Conservation (phyloP, 1,140 invertebrate species). For the Aphelenchoides fujianensis region DNA sequence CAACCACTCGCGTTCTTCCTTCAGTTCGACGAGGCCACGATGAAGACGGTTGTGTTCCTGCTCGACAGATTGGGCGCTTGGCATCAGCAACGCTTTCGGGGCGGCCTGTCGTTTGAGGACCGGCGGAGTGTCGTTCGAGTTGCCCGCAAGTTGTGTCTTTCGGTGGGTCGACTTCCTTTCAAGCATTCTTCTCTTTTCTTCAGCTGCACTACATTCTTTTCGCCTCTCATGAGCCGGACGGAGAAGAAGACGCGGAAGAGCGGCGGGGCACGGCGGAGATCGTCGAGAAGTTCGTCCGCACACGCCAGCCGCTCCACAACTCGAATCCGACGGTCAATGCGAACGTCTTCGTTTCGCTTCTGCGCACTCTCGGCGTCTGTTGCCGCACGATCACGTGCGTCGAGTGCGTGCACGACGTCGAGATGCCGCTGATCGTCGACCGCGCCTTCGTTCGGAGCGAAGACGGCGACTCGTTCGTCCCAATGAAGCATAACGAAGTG, state of each 20-base stretch:
- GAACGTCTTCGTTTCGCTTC: conserved; percentile 6
- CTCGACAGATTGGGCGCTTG: not conserved
- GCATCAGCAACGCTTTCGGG: not conserved
- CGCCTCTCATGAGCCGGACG: not conserved
- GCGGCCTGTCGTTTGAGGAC: conserved; percentile 2
- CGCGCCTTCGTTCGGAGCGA: not conserved
- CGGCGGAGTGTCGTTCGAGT: conserved; percentile 9
- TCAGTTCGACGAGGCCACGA: conserved; percentile 17
- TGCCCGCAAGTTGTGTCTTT: conserved; percentile 6
- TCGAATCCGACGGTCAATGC: not conserved
- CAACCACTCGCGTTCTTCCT: not conserved
- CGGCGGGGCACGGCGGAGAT: not conserved
- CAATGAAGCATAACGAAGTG: conserved; percentile 15
- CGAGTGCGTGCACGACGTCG: not conserved
- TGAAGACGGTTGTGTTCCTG: conserved; percentile 13
- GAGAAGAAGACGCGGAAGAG: not conserved
- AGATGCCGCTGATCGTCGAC: conserved; percentile 9
- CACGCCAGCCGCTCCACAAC: not conserved
- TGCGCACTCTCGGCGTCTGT: conserved; percentile 15
- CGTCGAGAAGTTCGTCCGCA: conserved; percentile 1
- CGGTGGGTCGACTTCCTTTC: conserved; percentile 3
- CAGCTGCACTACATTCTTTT: conserved; percentile 10
- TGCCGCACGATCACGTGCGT: conserved; percentile 1
- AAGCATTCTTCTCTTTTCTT: not conserved
- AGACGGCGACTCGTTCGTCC: conserved; percentile 4